phyloP scores from a whole-genome alignment of 2,797 vertebrate genomes.

The Pampus argenteus region DNA sequence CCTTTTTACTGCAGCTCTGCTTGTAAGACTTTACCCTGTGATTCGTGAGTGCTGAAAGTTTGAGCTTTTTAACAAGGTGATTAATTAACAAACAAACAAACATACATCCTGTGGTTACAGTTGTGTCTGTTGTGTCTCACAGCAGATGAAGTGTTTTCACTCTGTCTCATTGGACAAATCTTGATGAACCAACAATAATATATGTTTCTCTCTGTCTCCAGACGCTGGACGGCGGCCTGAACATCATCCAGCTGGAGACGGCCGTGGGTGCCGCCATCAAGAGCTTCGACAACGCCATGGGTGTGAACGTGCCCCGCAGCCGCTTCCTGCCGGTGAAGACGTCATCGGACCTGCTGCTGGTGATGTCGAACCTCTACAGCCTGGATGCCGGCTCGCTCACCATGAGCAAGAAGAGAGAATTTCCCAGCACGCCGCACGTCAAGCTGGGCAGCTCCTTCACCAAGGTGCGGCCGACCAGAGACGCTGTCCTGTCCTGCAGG shows the following conservation, averaged over 20 bases:
- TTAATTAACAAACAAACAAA: too few relatives aligned
- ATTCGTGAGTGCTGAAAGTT: too few relatives aligned
- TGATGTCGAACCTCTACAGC: conserved; percentile 98
- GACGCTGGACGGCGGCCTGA: conserved; percentile 95
- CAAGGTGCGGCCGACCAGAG: conserved; percentile 82
- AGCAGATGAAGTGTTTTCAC: too few relatives aligned
- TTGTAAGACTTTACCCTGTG: too few relatives aligned
- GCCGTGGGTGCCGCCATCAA: conserved; percentile 98
- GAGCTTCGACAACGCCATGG: conserved; percentile 95
- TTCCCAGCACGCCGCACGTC: conserved; percentile 94
- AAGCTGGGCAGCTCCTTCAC: conserved; percentile 99
- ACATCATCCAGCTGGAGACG: conserved; percentile 96
- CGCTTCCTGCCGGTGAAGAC: conserved; percentile 98
- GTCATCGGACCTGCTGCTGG: conserved; percentile 94
- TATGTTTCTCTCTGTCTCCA: conserved; percentile 70
- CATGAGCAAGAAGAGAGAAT: conserved; percentile 96
- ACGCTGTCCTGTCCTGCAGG: too few relatives aligned
- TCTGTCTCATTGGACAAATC: too few relatives aligned
- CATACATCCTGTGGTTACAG: too few relatives aligned
- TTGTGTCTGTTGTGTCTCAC: too few relatives aligned
- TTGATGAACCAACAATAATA: too few relatives aligned
- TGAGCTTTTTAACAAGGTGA: too few relatives aligned
- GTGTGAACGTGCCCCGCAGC: conserved; percentile 96
- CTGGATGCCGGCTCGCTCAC: conserved; percentile 95
- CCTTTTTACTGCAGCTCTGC: too few relatives aligned